Percentiles rank a stretch among this genome's conserved stretches.
phyloP scores from a whole-genome alignment of 2,888 invertebrate genomes.

The Tholera decimalis region DNA sequence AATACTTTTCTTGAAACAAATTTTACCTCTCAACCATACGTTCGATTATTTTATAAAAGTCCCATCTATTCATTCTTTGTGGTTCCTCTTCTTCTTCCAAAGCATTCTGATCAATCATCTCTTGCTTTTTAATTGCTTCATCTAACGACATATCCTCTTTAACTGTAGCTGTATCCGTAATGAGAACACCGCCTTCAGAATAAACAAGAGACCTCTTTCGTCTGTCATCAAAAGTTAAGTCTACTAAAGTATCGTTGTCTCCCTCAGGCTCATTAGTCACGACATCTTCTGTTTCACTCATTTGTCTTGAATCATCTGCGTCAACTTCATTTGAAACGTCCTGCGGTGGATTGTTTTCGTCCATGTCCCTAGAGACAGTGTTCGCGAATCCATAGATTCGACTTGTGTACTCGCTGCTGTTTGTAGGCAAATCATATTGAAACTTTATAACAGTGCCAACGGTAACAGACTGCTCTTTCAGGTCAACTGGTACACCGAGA shows the following conservation, averaged over 20 bases:
- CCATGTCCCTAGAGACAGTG: conserved; percentile 86
- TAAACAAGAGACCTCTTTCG: conserved; percentile 79
- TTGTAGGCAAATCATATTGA: conserved; percentile 93
- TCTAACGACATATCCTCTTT: conserved; percentile 80
- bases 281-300: conserved; percentile 60
- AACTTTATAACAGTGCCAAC: conserved; percentile 93
- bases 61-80: conserved; percentile 91
- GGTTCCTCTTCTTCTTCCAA: conserved; percentile 76
- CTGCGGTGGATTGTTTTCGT: conserved; percentile 68
- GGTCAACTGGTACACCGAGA: conserved; percentile 93
- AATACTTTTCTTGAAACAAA: neutral
- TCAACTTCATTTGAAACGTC: conserved; percentile 67
- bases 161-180: conserved; percentile 64
- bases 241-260: conserved; percentile 82
- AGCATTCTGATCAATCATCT: conserved; percentile 83
- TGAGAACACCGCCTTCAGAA: conserved; percentile 80
- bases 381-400: conserved; percentile 86
- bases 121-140: conserved; percentile 88
- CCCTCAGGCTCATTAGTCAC: conserved; percentile 64
- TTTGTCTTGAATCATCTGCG: conserved; percentile 65
- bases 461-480: conserved; percentile 92
- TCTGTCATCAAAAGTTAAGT: conserved; percentile 84
- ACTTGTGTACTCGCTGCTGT: conserved; percentile 91
- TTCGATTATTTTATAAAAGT: conserved; percentile 92
- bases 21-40: conserved; percentile 91